Evolutionary conservation across 2,888 invertebrate species (phyloP), one percentile per base, ranked within the genome.

Genomic region (Teinopalpus imperialis): DNA sequence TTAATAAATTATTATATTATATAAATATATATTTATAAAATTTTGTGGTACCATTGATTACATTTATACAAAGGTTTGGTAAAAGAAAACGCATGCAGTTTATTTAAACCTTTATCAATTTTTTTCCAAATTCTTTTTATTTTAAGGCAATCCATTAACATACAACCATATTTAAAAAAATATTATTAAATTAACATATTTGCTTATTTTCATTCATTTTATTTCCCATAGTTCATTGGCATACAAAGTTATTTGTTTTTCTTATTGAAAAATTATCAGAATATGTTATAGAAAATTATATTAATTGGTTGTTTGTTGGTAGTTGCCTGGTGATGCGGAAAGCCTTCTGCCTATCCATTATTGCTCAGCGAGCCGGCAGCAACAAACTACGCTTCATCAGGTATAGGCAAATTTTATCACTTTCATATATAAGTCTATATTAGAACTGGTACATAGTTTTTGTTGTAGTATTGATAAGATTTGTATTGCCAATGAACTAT

Each of bases 331-430:
- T 88, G 89, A 90, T 87, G 89, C 89, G 86, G 89, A 90, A 89
- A 90, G 89, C 86, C 89, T 90, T 88, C 89, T 90, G 88, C 89
- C 89, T 81, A 90, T 90, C 81, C 89, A 90, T 89, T 90, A 90
- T 90, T 90, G 89, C 89, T 90, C 89, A 88, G 89, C 89, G 89
- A 88, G 88, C 87, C 89, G 89, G 87, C 89, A 89, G 87, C 89
- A 89, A 87, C 89, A 89, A 88, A 86, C 89, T 88, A 85, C 89
- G 80, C 89, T 89, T 83, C 89, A 88, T 87, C 88, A 88, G 88
- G 88, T 88, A 88, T 85, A 87, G 87, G 87, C 81, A 81, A 79
- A 83, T 81, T 83, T 81, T 82, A 76, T 79, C 61, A 61, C 68
- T 77, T 65, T 51, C 37, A 50, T 57, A 54, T 44, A 48, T 53